Evolutionary conservation across 2,888 invertebrate genomes (phyloP).

Genomic region (Harmothoe impar): DNA sequence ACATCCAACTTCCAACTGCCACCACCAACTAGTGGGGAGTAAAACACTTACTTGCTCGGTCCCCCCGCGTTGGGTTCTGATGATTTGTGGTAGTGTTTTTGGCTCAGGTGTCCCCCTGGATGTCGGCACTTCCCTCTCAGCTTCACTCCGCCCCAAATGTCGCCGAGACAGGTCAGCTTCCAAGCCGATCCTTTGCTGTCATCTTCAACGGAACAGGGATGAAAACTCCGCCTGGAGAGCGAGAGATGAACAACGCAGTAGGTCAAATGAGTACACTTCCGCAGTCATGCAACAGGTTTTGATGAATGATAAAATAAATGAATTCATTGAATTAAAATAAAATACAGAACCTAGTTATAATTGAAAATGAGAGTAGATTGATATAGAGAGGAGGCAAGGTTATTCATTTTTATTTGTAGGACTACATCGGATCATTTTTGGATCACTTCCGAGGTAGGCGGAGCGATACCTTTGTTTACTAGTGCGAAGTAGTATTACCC

Average conservation of each 20-base stretch:
- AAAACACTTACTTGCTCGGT: constrained; percentile 38
- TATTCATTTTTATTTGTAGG: not conserved
- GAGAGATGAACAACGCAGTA: not conserved
- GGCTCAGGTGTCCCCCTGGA: not conserved
- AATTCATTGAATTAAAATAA: too few relatives aligned
- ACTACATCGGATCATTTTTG: not conserved
- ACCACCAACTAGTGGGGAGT: constrained; percentile 19
- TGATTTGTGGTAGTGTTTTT: constrained; percentile 38
- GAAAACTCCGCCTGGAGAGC: not conserved
- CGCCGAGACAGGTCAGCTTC: not conserved
- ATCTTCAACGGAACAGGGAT: not conserved
- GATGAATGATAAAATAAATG: too few relatives aligned
- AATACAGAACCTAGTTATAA: too few relatives aligned
- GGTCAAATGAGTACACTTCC: not conserved
- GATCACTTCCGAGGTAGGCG: constrained; percentile 13
- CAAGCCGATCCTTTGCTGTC: not conserved
- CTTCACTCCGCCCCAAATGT: not conserved
- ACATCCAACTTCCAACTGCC: not conserved
- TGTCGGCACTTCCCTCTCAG: not conserved
- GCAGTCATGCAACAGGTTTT: not conserved
- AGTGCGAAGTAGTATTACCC: not conserved
- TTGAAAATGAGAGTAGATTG: too few relatives aligned
- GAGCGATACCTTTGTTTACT: constrained; percentile 38
- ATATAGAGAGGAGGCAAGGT: not conserved
- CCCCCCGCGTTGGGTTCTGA: not conserved